Base-by-base conservation (phyloP, 2,113 vertebrate species). In the Lophochroa leadbeateri region DNA sequence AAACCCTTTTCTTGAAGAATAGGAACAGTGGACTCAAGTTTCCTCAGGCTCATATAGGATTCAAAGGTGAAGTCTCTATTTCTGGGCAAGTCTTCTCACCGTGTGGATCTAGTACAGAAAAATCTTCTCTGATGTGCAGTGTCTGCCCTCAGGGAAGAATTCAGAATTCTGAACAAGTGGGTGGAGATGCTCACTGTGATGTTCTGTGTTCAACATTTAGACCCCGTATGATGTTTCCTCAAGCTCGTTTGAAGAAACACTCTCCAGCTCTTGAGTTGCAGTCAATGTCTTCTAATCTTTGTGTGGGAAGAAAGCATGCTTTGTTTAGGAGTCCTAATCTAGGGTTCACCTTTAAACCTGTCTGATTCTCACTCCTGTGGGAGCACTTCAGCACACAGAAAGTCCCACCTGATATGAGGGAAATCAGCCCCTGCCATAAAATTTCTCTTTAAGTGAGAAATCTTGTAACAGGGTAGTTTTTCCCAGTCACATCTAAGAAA, bases 331-430 rank as follows among this genome's bases (percentile, higher is more conserved):
- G 7, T 25, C 28, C 9, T 43, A 55, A 64, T 43, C 11, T 29
- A 65, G 60, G 15, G 2, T 47, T 16, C 8, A 35, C 31, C 13
- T 79, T 79, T 65, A 57, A 81, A 61, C 17, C 17, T 52, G 55
- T 9, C 9, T 88, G 39, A 60, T 28, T 46, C 27, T 5, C 25
- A 64, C 18, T 58, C 14, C 33, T 49, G 10, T 43, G 13, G 52
- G 53, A 72, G 55, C 15, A 47, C 13, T 80, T 84, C 35, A 24
- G 24, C 17, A 70, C 27, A 50, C 13, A 47, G 44, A 65, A 9
- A 7, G 3, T 2, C 8, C 24, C 29, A 58, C 1, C 9, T n/a
- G 7, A 78, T 74, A 70, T 24, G 0, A 10, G 72, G 10, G 5
- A 3, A 47, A 37, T 12, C 31, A 39, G 4, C 8, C 8, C 4